These are phyloP conservation scores for Pao palembangensis DNA, from an alignment of 2,113 vertebrate genomes.

Conservation along the genomic window DNA sequence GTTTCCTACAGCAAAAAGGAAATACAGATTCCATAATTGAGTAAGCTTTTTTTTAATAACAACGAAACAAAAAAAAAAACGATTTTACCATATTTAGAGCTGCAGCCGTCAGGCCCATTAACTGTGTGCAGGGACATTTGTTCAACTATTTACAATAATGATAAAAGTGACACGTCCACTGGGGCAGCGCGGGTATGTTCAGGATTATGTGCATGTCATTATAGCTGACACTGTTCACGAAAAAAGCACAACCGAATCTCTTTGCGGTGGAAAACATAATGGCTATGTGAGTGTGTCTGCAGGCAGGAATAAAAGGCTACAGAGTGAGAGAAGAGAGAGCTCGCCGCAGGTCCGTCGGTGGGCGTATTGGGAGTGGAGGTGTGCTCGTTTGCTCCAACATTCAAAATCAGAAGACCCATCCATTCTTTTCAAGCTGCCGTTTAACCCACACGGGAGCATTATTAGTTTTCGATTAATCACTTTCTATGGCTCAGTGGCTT, in stretches of 20 bases:
- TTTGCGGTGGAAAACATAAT: conserved; percentile 28
- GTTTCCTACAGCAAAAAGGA: neutral
- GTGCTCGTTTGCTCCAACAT: neutral
- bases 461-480: conserved; percentile 40
- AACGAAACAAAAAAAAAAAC: no score
- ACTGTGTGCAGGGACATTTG: neutral
- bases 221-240: conserved; percentile 9
- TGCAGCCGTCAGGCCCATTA: neutral
- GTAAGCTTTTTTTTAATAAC: no score
- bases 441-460: conserved; percentile 4
- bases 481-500: conserved; percentile 36
- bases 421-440: conserved; percentile 1
- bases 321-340: neutral
- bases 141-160: conserved; percentile 6
- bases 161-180: conserved; percentile 6
- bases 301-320: conserved; percentile 1
- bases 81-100: neutral
- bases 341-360: neutral
- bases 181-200: conserved; percentile 7
- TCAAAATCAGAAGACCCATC: neutral
- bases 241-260: conserved; percentile 15
- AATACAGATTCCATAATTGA: neutral
- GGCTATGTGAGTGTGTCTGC: conserved; percentile 15
- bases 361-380: neutral
- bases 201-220: conserved; percentile 12